Evolutionary conservation across 1,140 invertebrate species (phyloP), one percentile per base, ranked within the genome.

Genomic region (Drosophila sulfurigaster): DNA sequence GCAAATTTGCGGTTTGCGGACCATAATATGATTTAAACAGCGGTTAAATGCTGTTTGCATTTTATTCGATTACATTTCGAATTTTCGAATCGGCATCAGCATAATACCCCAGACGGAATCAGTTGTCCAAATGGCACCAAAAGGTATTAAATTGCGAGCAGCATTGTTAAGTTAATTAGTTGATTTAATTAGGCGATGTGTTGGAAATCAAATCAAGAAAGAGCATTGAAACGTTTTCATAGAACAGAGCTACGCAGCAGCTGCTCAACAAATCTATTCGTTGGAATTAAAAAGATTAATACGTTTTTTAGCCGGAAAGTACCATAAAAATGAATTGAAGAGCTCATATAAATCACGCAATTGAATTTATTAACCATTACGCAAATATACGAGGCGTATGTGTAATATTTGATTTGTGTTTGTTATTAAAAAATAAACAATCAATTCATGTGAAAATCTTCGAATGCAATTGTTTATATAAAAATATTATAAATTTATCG

Each of bases 11-110:
- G 83, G 80, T 65, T 58, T 65, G 51, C 41, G n/a, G n/a, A 7
- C 35, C 75, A 51, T 82, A 88, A 87, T 88, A 77, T 75, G 67
- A 83, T 87, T 87, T 87, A 79, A 88, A 78, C 51, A 75, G 77
- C 70, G 82, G 83, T 77, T 71, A 73, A 73, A 52, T 65, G 46
- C 4, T 51, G 48, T 82, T 87, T 83, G 48, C 74, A 80, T 81
- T 83, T 74, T 48, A 70, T 85, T 73, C 64, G 77, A 79, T 83
- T 73, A 59, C 68, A 68, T 56, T 79, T 77, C 46, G 1, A 15
- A 69, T 48, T 38, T 38, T 38, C 35, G 7, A 32, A 32, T 32
- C 5, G 41, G 25, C 28, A 35, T 62, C 30, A 8, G 41, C 43
- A 57, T 32, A 35, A 58, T 49, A 43, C 20, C 10, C 15, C 8